Evolutionary conservation across 2,888 invertebrate genomes (phyloP).

Genomic region (Hydrotaea cyrtoneurina): DNA sequence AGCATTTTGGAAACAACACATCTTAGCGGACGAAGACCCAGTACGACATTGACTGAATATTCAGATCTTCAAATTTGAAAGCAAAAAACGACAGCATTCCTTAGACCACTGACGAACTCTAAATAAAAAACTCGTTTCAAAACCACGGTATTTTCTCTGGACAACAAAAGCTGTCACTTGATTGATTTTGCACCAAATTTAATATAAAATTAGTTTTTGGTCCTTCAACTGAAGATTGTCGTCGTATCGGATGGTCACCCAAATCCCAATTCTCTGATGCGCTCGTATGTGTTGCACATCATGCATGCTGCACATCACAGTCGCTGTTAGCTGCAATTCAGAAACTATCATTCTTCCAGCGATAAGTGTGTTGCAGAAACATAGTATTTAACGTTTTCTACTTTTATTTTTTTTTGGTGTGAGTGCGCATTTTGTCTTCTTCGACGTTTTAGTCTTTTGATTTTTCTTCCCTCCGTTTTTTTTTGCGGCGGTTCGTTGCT

Average conservation of each 20-base stretch:
- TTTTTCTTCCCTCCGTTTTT: neutral
- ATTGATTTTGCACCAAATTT: too few species aligned
- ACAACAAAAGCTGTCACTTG: too few species aligned
- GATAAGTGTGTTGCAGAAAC: neutral
- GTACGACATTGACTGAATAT: too few species aligned
- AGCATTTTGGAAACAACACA: too few species aligned
- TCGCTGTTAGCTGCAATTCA: neutral
- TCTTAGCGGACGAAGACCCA: too few species aligned
- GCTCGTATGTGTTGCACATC: neutral
- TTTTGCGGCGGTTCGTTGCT: slow-evolving; percentile 40
- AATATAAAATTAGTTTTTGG: too few species aligned
- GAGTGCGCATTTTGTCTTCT: slow-evolving; percentile 20
- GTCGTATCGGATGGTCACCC: slow-evolving; percentile 26
- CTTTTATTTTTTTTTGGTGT: neutral
- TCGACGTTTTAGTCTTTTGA: neutral
- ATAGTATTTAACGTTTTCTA: neutral
- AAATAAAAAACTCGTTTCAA: too few species aligned
- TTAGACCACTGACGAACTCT: too few species aligned
- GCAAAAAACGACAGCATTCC: too few species aligned
- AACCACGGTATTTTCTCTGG: too few species aligned
- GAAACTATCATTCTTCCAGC: slow-evolving; percentile 37
- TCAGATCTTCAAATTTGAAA: too few species aligned
- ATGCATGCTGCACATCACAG: neutral
- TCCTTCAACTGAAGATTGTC: too few species aligned
- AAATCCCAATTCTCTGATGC: neutral